These are phyloP conservation scores for Lithobates pipiens DNA, from an alignment of 2,797 vertebrate genomes.

Conservation along the genomic window DNA sequence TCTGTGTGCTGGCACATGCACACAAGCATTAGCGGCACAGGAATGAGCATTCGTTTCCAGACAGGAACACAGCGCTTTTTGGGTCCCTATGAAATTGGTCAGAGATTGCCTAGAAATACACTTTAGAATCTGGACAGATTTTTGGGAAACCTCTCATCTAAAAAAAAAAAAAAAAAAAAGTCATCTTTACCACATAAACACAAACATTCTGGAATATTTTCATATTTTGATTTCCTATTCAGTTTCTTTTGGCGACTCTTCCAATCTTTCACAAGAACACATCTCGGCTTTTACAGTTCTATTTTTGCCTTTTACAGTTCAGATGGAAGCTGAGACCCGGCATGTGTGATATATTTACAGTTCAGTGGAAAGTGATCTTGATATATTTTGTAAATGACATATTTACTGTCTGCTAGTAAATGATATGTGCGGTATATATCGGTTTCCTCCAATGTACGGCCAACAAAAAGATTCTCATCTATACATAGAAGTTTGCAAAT, in stretches of 20 bases:
- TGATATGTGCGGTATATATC: slow-evolving; percentile 37
- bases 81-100: no score
- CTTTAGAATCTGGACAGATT: no score
- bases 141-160: no score
- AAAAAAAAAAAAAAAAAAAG: no score
- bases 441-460: slow-evolving; percentile 24
- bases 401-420: slow-evolving; percentile 46
- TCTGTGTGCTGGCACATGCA: no score
- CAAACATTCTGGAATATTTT: background rate
- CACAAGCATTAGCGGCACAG: no score
- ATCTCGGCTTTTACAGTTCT: slow-evolving; percentile 23
- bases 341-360: slow-evolving; percentile 49
- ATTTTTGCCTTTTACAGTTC: slow-evolving; percentile 40
- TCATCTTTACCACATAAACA: background rate
- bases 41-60: no score
- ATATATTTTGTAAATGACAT: slow-evolving; percentile 52
- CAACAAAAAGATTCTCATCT: slow-evolving; percentile 39
- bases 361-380: slow-evolving; percentile 39
- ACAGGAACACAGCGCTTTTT: no score
- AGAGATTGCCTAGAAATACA: no score
- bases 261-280: background rate
- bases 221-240: slow-evolving; percentile 7
- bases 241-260: background rate
- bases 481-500: slow-evolving; percentile 14
- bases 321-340: slow-evolving; percentile 39